These are phyloP conservation scores for Gallinago stenura DNA, from an alignment of 2,797 vertebrate species.

Conservation along the genomic window DNA sequence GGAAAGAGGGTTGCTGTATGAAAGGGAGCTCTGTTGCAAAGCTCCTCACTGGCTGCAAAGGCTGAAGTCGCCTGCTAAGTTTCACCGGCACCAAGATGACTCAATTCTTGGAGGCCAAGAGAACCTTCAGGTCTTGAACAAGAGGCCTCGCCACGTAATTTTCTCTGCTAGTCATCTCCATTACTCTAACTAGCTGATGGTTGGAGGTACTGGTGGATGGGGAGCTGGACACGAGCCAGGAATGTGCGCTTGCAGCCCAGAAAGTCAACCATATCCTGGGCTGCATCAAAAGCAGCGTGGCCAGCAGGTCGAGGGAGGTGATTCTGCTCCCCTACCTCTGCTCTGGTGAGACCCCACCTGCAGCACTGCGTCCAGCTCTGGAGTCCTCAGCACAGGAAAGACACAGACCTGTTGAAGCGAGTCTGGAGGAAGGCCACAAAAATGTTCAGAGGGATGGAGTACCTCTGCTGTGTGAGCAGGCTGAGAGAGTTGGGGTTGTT, in stretches of 20 bases:
- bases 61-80: background rate
- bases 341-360: background rate
- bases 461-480: background rate
- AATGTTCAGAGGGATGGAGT: background rate
- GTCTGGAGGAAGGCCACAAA: background rate
- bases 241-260: background rate
- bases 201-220: background rate
- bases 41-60: background rate
- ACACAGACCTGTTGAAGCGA: background rate
- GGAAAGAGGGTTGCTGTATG: background rate
- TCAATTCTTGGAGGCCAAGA: background rate
- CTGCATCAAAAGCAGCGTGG: background rate
- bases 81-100: background rate
- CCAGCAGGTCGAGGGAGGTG: background rate
- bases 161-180: background rate
- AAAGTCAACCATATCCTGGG: background rate
- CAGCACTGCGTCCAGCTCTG: background rate
- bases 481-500: background rate
- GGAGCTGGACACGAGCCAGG: background rate
- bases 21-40: constrained; percentile 23
- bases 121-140: background rate
- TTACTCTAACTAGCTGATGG: background rate
- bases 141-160: background rate
- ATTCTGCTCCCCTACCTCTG: background rate
- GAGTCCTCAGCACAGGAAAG: background rate